Conservation (phyloP, 2,113 vertebrate species). For the Brevimyrus niger region DNA sequence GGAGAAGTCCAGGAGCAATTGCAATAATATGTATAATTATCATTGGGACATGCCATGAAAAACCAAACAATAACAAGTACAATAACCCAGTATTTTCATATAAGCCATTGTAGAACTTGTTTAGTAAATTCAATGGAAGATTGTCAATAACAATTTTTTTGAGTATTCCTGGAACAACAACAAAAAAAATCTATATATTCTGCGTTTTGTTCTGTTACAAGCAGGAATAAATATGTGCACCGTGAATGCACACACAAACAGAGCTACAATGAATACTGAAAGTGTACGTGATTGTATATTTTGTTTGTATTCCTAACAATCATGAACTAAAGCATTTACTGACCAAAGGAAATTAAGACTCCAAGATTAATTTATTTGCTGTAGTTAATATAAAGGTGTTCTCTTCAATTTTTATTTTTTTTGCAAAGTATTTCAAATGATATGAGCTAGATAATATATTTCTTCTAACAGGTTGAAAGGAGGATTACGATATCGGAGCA, state of each 20-base stretch:
- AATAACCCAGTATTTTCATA: background rate
- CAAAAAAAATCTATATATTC: background rate
- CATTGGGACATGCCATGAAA: background rate
- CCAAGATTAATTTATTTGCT: background rate
- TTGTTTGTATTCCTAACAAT: background rate
- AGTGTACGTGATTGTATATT: background rate
- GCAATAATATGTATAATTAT: background rate
- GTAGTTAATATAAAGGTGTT: background rate
- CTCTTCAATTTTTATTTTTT: background rate
- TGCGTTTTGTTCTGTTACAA: background rate
- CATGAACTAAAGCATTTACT: background rate
- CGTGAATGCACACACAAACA: background rate
- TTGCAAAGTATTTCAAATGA: background rate
- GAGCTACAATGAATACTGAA: background rate
- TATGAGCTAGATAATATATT: background rate
- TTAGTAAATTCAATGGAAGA: slow-evolving; percentile 46
- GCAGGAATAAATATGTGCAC: background rate
- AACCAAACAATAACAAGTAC: background rate
- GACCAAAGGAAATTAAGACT: background rate
- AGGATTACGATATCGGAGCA: background rate
- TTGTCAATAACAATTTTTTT: background rate
- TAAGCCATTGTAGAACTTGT: slow-evolving; percentile 16
- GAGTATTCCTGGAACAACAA: background rate
- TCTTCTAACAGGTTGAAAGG: background rate
- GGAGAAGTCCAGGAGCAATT: background rate